Evolutionary conservation across 2,888 invertebrate species (phyloP).

Genomic region (Aethes cnicana): DNA sequence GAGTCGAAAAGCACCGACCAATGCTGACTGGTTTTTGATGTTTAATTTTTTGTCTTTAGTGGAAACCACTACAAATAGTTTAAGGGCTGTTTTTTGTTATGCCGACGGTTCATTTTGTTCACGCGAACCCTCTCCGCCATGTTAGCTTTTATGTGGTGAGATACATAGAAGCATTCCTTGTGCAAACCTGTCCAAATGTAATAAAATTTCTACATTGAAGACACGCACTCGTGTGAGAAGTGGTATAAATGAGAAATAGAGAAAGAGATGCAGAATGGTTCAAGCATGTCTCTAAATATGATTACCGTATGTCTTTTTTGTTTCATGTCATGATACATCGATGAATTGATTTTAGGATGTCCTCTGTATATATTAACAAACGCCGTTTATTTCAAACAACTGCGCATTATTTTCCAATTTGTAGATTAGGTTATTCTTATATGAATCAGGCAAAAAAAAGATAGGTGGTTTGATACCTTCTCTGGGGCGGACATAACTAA

Average conservation of each 20-base stretch:
- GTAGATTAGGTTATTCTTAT: not conserved
- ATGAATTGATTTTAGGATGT: too few relatives aligned
- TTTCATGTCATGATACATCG: too few relatives aligned
- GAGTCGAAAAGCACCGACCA: slow-evolving; percentile 78
- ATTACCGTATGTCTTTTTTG: too few relatives aligned
- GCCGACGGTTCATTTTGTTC: slow-evolving; percentile 67
- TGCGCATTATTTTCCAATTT: not conserved
- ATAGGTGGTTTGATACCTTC: not conserved
- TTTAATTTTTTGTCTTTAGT: slow-evolving; percentile 70
- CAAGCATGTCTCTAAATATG: too few relatives aligned
- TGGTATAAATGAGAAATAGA: too few relatives aligned
- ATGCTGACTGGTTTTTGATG: slow-evolving; percentile 79
- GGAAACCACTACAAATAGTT: slow-evolving; percentile 79
- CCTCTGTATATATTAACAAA: too few relatives aligned
- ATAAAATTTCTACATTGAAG: not conserved
- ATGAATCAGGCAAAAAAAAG: slow-evolving; percentile 11
- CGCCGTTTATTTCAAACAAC: not conserved
- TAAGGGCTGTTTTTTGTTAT: slow-evolving; percentile 73
- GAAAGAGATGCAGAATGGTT: too few relatives aligned
- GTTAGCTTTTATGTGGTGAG: slow-evolving; percentile 35
- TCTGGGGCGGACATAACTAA: slow-evolving; percentile 20
- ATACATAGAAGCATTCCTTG: slow-evolving; percentile 34
- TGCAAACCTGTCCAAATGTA: slow-evolving; percentile 37
- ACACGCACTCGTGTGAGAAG: too few relatives aligned
- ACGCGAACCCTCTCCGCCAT: slow-evolving; percentile 53